Conservation (phyloP, 1,140 invertebrate species). For the Muscidifurax raptorellus region DNA sequence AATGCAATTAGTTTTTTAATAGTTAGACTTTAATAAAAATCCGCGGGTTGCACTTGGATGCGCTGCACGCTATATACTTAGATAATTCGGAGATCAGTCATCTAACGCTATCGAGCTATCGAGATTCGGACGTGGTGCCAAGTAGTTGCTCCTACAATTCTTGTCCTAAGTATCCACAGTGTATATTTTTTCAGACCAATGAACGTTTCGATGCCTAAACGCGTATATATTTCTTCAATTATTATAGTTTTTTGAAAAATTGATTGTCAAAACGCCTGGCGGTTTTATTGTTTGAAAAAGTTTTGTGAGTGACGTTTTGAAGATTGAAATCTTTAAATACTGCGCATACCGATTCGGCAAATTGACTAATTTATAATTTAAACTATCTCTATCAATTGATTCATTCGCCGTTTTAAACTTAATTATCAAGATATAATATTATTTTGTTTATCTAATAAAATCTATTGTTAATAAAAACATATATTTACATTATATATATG, state of each 20-base stretch:
- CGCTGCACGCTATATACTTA: slow-evolving; percentile 68
- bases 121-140: slow-evolving; percentile 69
- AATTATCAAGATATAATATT: neutral
- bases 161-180: neutral
- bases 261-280: slow-evolving; percentile 21
- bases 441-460: neutral
- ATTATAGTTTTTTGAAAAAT: slow-evolving; percentile 14
- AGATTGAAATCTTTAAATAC: too few species aligned
- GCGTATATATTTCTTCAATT: neutral
- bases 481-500: slow-evolving; percentile 44
- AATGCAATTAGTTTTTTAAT: slow-evolving; percentile 59
- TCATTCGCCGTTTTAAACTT: too few species aligned
- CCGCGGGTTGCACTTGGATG: slow-evolving; percentile 59
- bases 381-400: too few species aligned
- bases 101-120: slow-evolving; percentile 73
- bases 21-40: slow-evolving; percentile 61
- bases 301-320: too few species aligned
- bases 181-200: neutral
- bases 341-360: too few species aligned
- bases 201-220: neutral
- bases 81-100: slow-evolving; percentile 73
- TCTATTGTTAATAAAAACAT: slow-evolving; percentile 15
- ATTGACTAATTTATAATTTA: too few species aligned
- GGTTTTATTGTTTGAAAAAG: neutral
- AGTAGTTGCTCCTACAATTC: slow-evolving; percentile 46